Conservation (phyloP, 2,113 vertebrate genomes). For the Ceratotherium simum region DNA sequence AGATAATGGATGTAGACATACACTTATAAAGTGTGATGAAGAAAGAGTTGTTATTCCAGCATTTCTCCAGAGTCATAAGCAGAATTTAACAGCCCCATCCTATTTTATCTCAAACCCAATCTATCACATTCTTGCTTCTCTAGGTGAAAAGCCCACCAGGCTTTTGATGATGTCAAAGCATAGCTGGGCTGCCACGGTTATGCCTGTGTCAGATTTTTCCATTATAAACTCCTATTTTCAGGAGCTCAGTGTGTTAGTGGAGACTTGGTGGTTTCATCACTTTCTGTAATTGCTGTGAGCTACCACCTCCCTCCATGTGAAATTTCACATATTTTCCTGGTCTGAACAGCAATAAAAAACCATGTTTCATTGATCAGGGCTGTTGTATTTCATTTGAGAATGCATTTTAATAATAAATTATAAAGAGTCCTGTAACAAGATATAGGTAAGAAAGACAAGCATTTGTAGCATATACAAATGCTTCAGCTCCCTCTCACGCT, state of each 20-base stretch:
- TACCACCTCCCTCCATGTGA: background rate
- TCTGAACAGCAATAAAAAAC: background rate
- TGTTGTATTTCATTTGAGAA: background rate
- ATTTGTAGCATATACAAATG: rapidly evolving
- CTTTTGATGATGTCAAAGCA: rapidly evolving
- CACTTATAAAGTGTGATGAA: background rate
- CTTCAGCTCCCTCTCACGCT: background rate
- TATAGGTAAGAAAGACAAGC: rapidly evolving
- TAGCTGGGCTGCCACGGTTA: rapidly evolving
- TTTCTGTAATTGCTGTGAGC: background rate
- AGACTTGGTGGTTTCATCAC: constrained; percentile 35
- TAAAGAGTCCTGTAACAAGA: rapidly evolving
- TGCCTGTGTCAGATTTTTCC: background rate
- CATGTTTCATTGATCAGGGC: background rate
- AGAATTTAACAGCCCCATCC: rapidly evolving
- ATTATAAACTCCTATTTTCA: background rate
- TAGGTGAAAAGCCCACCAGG: rapidly evolving
- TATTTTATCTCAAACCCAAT: rapidly evolving
- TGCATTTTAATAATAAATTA: background rate
- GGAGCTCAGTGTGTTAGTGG: background rate
- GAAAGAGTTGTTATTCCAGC: background rate
- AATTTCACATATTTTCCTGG: background rate
- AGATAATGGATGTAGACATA: background rate
- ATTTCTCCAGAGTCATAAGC: background rate
- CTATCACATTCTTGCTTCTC: background rate